Evolutionary conservation across 2,888 invertebrate genomes (phyloP).

Genomic region (Cepaea hortensis): DNA sequence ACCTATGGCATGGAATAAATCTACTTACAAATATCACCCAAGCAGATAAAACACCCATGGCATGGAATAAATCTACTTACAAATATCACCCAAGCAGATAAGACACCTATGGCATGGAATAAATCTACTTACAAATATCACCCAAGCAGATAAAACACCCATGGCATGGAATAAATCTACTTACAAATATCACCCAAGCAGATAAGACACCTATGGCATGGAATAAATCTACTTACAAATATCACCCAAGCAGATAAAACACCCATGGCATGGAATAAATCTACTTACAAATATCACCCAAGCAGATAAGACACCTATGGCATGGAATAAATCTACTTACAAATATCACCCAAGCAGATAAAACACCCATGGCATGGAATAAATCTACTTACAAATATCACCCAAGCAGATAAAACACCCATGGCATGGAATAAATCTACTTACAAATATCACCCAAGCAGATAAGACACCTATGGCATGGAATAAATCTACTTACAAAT

Average conservation of each 20-base stretch:
- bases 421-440: no score
- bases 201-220: constrained; percentile 89
- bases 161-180: constrained; percentile 80
- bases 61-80: constrained; percentile 76
- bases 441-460: no score
- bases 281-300: no score
- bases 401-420: no score
- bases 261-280: constrained; percentile 83
- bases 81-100: constrained; percentile 91
- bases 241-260: constrained; percentile 92
- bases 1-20: constrained; percentile 83
- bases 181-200: constrained; percentile 88
- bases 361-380: no score
- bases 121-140: constrained; percentile 80
- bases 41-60: constrained; percentile 90
- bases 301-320: no score
- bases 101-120: constrained; percentile 86
- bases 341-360: no score
- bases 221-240: constrained; percentile 75
- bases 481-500: no score
- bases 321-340: no score
- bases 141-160: constrained; percentile 92
- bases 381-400: no score
- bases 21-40: constrained; percentile 85
- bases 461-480: no score